Base-by-base conservation (phyloP, 35 echinoderm and acorn worm genomes). In the Diadema setosum region DNA sequence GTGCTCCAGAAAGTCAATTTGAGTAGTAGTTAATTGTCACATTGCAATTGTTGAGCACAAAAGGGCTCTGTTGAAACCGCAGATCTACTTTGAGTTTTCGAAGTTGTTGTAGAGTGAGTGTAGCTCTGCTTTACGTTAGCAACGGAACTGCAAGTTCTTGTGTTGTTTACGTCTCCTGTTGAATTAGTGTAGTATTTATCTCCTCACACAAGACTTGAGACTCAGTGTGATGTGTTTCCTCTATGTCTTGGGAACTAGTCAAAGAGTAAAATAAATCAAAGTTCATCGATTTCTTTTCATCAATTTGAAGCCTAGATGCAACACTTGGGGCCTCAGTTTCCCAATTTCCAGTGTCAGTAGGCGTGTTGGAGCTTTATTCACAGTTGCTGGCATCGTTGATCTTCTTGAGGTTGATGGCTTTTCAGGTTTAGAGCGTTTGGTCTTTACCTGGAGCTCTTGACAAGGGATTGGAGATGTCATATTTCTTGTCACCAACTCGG, bases 381-480 rank as follows among this genome's bases (percentile, higher is more conserved):
- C 60, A 14, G 60, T 65, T 65, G 60, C 60, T 65, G 60, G 60
- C 6, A 26, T 26, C 60, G 5, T 65, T 65, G 60, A 5, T 26
- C 60, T 11, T 65, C 11, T 6, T 5, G 11, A 20, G 5, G 60
- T 5, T 11, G 60, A 24, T 6, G 6, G 6, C 29, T 65, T 65
- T 65, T 65, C 60, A 65, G 26, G 11, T 65, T 65, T 65, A 65
- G 23, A 65, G 60, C 60, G 23, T 65, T 65, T 65, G 60, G 11
- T 65, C 60, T 65, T 65, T 65, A 65, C 60, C 11, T 65, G 29
- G 60, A 65, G 6, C 60, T 65, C 60, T 11, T 65, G 60, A 65
- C 82, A 84, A 59, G 15, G 82, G 48, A 32, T 58, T 33, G 48
- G 49, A 84, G 46, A 83, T 83, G 42, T 83, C 81, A 55, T 30